Evolutionary conservation across 2,797 vertebrate species (phyloP).

Genomic region (Numenius phaeopus): DNA sequence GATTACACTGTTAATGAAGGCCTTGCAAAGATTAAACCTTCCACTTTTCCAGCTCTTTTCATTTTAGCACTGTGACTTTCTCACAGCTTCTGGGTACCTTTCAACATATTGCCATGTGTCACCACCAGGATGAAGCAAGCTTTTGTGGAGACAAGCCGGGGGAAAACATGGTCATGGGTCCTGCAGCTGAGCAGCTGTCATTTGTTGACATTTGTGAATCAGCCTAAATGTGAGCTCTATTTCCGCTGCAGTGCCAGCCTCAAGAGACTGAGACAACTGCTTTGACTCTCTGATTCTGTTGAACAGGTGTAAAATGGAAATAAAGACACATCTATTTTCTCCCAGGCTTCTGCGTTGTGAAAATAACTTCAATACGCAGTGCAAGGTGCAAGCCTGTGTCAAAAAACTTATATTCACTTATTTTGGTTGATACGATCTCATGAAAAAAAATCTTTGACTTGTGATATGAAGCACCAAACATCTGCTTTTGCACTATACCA

Average conservation of each 20-base stretch:
- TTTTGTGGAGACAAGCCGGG: neutral
- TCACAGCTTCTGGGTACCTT: conserved; percentile 1
- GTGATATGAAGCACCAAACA: neutral
- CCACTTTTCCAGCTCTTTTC: conserved; percentile 34
- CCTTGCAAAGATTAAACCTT: conserved; percentile 21
- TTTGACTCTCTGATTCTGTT: neutral
- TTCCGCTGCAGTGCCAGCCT: neutral
- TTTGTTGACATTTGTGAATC: conserved; percentile 21
- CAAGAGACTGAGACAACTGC: neutral
- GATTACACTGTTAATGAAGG: neutral
- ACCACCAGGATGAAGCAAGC: conserved; percentile 11
- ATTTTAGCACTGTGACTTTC: neutral
- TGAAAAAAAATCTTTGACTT: neutral
- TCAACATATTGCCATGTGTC: neutral
- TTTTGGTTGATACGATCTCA: neutral
- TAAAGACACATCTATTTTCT: neutral
- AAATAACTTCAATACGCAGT: neutral
- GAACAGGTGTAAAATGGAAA: neutral
- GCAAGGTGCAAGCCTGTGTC: neutral
- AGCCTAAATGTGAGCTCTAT: neutral
- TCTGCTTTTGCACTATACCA: neutral
- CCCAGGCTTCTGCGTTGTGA: neutral
- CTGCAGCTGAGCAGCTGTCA: conserved; percentile 2
- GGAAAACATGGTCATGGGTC: neutral
- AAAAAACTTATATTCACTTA: neutral